Base-by-base conservation (phyloP, 2,113 vertebrate species). In the Pituophis catenifer region DNA sequence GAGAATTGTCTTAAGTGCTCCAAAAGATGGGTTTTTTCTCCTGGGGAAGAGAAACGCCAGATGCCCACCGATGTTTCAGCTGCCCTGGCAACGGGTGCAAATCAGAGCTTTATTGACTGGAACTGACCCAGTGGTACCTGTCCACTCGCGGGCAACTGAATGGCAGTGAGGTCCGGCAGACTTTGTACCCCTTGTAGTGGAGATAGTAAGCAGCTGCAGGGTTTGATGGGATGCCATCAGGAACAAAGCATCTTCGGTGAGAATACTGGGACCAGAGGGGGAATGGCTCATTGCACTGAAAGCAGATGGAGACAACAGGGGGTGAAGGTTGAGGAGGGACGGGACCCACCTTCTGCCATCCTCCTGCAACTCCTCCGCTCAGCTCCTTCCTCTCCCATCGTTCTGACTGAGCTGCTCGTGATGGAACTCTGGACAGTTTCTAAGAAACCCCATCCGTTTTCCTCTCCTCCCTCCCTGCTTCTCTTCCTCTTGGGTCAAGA, bases 121-220 rank as follows among this genome's bases (percentile, higher is more conserved):
- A 98, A 95, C 98, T 99, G 97, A 99, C 97, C 99, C 99, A 99
- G 96, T 99, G 99, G 97, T 99, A 99, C 89, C 99, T 98, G 96
- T 99, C 99, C 0, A 98, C 90, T 0, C 98, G 97, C 0, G 97
- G 98, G 59, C 98, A 98, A 0, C 95, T 5, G 54, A 98, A 98
- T 8, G 96, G 91, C 1, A 97, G 96, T 0, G 95, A 88, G 8
- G 98, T 90, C 33, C 97, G 95, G 88, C 96, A 97, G 88, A 91
- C 58, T 93, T 97, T 98, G 94, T 97, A 97, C 48, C 70, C 57
- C 91, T 98, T 98, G 95, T 97, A 97, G 91, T 92, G 93, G 12
- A 90, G 33, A 44, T 95, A 94, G 13, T 86, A 96, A 3, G 95
- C 26, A n/a, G 92, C 86, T n/a, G 91, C 48, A 1, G 91, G 93